Evolutionary conservation across 2,113 vertebrate species (phyloP).

Genomic region (Macrotis lagotis): DNA sequence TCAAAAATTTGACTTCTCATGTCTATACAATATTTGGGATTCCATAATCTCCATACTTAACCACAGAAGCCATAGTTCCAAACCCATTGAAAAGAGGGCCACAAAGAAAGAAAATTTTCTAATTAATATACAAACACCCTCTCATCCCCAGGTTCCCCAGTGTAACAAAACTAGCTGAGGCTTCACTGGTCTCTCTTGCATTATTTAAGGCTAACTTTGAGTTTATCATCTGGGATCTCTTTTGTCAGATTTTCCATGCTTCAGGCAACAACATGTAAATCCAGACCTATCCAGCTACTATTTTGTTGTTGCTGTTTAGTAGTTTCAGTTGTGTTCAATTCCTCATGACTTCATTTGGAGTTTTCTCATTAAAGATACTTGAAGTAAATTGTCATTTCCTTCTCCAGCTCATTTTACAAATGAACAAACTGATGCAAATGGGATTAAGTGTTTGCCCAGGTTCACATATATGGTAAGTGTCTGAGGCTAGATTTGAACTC

Average conservation of each 20-base stretch:
- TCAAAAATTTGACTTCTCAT: slow-evolving; percentile 60
- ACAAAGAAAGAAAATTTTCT: slow-evolving; percentile 28
- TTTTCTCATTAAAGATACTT: not conserved
- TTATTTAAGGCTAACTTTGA: slow-evolving; percentile 42
- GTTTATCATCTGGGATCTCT: slow-evolving; percentile 67
- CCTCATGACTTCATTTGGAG: not conserved
- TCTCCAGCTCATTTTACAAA: not conserved
- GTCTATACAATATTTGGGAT: slow-evolving; percentile 41
- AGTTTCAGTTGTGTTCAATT: not conserved
- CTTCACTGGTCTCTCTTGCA: not conserved
- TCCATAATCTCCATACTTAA: slow-evolving; percentile 28
- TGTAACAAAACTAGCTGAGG: slow-evolving; percentile 4
- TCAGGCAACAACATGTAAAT: slow-evolving; percentile 69
- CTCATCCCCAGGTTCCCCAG: not conserved
- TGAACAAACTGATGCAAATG: not conserved
- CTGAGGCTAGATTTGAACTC: not conserved
- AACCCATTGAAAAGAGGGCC: slow-evolving; percentile 48
- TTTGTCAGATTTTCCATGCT: slow-evolving; percentile 71
- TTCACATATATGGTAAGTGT: not conserved
- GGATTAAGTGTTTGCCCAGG: too few relatives aligned
- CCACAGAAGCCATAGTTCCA: slow-evolving; percentile 30
- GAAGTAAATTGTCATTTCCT: not conserved
- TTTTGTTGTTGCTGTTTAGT: not conserved
- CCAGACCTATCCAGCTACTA: slow-evolving; percentile 48
- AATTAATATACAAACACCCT: slow-evolving; percentile 61